Percentiles rank a stretch among this genome's conserved stretches.
Evolutionary conservation across 2,888 invertebrate species (phyloP).

Genomic region (Hypsopygia costalis): DNA sequence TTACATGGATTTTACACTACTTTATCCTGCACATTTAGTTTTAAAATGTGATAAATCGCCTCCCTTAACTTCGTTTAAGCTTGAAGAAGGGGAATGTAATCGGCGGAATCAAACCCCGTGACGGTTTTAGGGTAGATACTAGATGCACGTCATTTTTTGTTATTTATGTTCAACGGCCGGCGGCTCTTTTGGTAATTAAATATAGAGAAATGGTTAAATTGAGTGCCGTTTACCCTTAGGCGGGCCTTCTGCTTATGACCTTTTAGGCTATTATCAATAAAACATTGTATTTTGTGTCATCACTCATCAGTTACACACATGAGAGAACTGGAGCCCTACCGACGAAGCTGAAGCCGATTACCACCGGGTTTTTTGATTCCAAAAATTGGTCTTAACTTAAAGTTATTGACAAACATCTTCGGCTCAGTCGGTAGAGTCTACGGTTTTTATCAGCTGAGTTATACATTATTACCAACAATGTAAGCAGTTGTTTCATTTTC

Average conservation of each 20-base stretch:
- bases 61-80: constrained; percentile 51
- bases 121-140: constrained; percentile 77
- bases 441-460: too few relatives aligned
- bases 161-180: constrained; percentile 54
- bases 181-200: constrained; percentile 63
- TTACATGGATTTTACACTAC: constrained; percentile 46
- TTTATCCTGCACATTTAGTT: constrained; percentile 35
- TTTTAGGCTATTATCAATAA: constrained; percentile 36
- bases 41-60: constrained; percentile 59
- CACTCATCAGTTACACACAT: constrained; percentile 20
- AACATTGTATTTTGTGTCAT: constrained; percentile 44
- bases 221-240: constrained; percentile 58
- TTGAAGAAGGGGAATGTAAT: constrained; percentile 45
- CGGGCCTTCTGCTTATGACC: constrained; percentile 37
- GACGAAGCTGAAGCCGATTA: too few relatives aligned
- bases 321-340: too few relatives aligned
- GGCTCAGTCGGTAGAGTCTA: too few relatives aligned
- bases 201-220: constrained; percentile 63
- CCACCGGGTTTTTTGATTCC: too few relatives aligned
- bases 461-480: too few relatives aligned
- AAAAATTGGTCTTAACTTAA: too few relatives aligned
- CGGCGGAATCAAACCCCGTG: constrained; percentile 82
- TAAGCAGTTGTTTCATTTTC: too few relatives aligned
- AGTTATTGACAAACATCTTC: too few relatives aligned
- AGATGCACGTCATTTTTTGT: constrained; percentile 51